A percentile compares a stretch with the other conserved stretches of the same genome.
Conservation (phyloP, 2,888 invertebrate species). For the Resseliella maxima region DNA sequence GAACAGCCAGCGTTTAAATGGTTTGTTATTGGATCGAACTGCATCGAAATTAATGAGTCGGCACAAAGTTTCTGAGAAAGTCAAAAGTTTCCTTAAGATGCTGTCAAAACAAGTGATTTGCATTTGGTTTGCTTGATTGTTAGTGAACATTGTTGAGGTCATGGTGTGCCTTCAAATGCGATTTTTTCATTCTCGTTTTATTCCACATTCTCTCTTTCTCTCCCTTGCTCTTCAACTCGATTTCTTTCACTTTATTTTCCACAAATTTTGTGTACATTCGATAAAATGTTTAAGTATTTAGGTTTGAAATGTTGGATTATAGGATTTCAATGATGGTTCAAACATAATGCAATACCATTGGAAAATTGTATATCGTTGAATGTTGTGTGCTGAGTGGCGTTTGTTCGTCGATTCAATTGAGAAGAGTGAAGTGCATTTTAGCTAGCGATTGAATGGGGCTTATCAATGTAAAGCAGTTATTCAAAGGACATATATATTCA, state of each 20-base stretch:
- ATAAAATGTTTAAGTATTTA: constrained; percentile 14
- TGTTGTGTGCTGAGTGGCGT: constrained; percentile 25
- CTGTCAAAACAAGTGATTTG: constrained; percentile 49
- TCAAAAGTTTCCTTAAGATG: constrained; percentile 38
- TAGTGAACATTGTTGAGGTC: background rate
- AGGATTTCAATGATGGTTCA: background rate
- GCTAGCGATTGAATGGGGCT: constrained; percentile 32
- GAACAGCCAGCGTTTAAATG: background rate
- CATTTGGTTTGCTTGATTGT: background rate
- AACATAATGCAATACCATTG: background rate
- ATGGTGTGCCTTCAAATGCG: background rate
- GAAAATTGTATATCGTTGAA: background rate
- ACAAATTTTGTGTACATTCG: background rate
- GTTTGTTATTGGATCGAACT: background rate
- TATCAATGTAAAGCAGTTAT: constrained; percentile 53
- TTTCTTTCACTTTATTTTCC: background rate
- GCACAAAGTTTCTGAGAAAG: background rate
- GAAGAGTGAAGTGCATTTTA: constrained; percentile 44
- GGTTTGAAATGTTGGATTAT: background rate
- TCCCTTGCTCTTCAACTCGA: no score
- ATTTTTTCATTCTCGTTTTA: no score
- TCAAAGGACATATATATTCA: constrained; percentile 7
- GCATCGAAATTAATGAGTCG: constrained; percentile 27
- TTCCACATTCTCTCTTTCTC: background rate
- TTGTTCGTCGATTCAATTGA: background rate